Evolutionary conservation across 2,113 vertebrate genomes (phyloP), one percentile per base, ranked within the genome.

Genomic region (Tachysurus vachellii): DNA sequence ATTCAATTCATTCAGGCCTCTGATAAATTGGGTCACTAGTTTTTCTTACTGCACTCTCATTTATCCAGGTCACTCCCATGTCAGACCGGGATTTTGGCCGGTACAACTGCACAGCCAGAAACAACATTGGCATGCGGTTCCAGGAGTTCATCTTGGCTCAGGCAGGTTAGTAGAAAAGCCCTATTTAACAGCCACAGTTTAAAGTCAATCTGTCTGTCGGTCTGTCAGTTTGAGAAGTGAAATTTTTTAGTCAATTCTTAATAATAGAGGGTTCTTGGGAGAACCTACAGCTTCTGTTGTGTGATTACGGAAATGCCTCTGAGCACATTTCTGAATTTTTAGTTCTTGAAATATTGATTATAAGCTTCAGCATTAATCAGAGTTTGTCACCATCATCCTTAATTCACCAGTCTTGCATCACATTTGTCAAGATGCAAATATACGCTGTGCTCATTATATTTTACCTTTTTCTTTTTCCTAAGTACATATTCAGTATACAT

Each of bases 31-130:
- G 44, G 31, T 68, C 10, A 79, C 42, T 10, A 17, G 42, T 57
- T 76, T 53, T 14, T 28, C 21, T 62, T 57, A 59, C 21, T 83
- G 2, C 31, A 47, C 64, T 85, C 31, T 79, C 16, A 56, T 53
- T 19, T 88, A 87, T 61, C 53, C 62, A 99, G 98, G 97, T 99
- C 91, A 98, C 97, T 64, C 98, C 98, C 0, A 96, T 97, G 92
- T 98, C 97, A 28, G 98, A 99, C 88, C 95, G 93, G 89, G 98
- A 99, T 92, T 99, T 99, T 81, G 98, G 98, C 82, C 94, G 96
- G 28, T 99, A 99, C 91, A 99, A 98, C 91, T 99, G 98, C 91
- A 98, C 97, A 57, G 98, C 98, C 62, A 96, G 97, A 81, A 99
- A 99, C 93, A 96, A 95, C 93, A 97, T 99, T 77, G 98, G 98